Conservation (phyloP, 2,113 vertebrate species). For the Dipodomys ordii region DNA sequence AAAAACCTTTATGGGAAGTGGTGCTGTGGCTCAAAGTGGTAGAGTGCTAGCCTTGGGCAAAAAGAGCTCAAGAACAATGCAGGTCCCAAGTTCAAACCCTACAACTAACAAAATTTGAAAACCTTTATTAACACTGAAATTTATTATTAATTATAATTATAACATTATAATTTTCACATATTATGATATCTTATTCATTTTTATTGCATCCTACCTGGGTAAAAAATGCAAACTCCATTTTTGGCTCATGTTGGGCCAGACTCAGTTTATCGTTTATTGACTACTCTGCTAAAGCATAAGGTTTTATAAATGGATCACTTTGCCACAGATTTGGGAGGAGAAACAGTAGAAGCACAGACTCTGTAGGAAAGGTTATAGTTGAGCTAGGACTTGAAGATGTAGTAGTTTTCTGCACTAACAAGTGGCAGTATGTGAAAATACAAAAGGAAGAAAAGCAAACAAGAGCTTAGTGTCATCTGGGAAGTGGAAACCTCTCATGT, state of each 20-base stretch:
- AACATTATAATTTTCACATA: not conserved
- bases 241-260: not conserved
- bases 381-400: constrained; percentile 28
- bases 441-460: not conserved
- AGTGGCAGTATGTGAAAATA: not conserved
- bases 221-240: not conserved
- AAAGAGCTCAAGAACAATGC: no score
- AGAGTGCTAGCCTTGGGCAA: no score
- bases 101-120: not conserved
- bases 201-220: not conserved
- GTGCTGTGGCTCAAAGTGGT: no score
- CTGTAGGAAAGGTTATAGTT: not conserved
- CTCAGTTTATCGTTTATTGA: not conserved
- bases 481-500: constrained; percentile 1
- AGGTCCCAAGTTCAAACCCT: no score
- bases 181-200: not conserved
- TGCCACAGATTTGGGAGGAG: not conserved
- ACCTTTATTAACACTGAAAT: constrained; percentile 14
- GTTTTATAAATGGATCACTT: not conserved
- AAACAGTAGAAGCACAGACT: not conserved
- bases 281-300: not conserved
- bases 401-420: constrained; percentile 6
- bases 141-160: not conserved
- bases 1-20: no score
- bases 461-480: not conserved